Percentiles rank a stretch among this genome's conserved stretches.
Evolutionary conservation across 2,888 invertebrate species (phyloP).

Genomic region (Acronicta psi): DNA sequence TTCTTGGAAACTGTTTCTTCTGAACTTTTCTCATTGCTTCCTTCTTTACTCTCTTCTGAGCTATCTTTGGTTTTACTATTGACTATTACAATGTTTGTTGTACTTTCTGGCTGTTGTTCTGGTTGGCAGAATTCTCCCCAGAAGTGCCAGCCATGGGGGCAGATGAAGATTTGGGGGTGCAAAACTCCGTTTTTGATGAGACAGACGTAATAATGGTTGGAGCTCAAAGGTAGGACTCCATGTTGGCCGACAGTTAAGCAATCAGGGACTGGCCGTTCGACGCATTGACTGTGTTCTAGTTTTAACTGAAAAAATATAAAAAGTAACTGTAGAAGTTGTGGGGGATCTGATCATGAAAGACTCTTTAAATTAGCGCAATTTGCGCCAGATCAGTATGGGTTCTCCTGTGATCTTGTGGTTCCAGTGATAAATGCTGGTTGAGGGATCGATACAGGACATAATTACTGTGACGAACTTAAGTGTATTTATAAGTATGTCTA

Average conservation of each 20-base stretch:
- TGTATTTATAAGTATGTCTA: no score
- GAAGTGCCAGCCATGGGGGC: slow-evolving; percentile 83
- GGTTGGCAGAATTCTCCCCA: slow-evolving; percentile 78
- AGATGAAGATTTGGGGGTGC: slow-evolving; percentile 81
- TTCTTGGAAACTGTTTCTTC: slow-evolving; percentile 13
- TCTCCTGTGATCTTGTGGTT: no score
- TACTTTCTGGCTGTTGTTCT: slow-evolving; percentile 53
- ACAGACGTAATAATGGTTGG: slow-evolving; percentile 83
- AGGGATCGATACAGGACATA: no score
- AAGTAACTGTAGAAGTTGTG: no score
- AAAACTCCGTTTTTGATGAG: slow-evolving; percentile 66
- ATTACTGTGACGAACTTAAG: no score
- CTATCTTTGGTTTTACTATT: slow-evolving; percentile 8
- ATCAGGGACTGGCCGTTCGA: slow-evolving; percentile 69
- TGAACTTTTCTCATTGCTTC: slow-evolving; percentile 28
- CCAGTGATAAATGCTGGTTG: no score
- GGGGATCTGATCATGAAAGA: no score
- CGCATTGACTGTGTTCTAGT: slow-evolving; percentile 77
- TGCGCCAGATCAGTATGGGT: no score
- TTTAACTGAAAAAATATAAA: slow-evolving; percentile 64
- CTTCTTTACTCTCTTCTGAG: slow-evolving; percentile 27
- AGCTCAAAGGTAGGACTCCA: slow-evolving; percentile 69
- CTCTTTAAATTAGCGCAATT: no score
- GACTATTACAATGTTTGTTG: slow-evolving; percentile 4
- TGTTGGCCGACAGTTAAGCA: slow-evolving; percentile 75